These are phyloP conservation scores for Mylabris sibirica DNA, from an alignment of 2,888 invertebrate species.

Conservation along the genomic window DNA sequence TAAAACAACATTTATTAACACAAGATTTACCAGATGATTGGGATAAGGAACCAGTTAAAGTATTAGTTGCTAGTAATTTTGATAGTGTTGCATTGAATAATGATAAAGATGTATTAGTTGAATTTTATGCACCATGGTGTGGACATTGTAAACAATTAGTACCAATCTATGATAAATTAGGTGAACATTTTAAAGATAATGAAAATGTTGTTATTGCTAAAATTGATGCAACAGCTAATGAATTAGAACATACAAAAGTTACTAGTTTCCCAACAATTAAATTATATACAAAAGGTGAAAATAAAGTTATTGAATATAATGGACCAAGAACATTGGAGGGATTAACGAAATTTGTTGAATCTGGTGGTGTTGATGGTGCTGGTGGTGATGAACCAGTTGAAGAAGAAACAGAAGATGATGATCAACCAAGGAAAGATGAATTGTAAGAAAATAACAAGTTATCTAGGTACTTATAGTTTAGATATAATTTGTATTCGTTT, in stretches of 20 bases:
- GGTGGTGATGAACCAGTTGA: slow-evolving; percentile 69
- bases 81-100: slow-evolving; percentile 89
- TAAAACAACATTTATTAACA: slow-evolving; percentile 94
- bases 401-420: slow-evolving; percentile 77
- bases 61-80: slow-evolving; percentile 94
- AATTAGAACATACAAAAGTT: slow-evolving; percentile 94
- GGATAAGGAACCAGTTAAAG: slow-evolving; percentile 94
- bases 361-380: slow-evolving; percentile 82
- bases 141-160: slow-evolving; percentile 98
- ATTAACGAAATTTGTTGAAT: slow-evolving; percentile 92
- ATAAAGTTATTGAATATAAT: slow-evolving; percentile 88
- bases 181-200: slow-evolving; percentile 86
- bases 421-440: slow-evolving; percentile 78
- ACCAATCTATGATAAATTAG: slow-evolving; percentile 91
- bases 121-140: slow-evolving; percentile 99
- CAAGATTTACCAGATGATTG: slow-evolving; percentile 97
- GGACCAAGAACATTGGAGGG: slow-evolving; percentile 95
- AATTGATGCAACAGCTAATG: slow-evolving; percentile 98
- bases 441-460: slow-evolving; percentile 66
- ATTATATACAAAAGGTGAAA: slow-evolving; percentile 91
- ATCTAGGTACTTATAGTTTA: slow-evolving; percentile 33
- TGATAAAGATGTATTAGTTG: slow-evolving; percentile 92
- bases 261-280: slow-evolving; percentile 95
- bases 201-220: slow-evolving; percentile 92
- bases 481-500: slow-evolving; percentile 30